phyloP scores from a whole-genome alignment of 2,797 vertebrate genomes.

The Sphenodon punctatus region DNA sequence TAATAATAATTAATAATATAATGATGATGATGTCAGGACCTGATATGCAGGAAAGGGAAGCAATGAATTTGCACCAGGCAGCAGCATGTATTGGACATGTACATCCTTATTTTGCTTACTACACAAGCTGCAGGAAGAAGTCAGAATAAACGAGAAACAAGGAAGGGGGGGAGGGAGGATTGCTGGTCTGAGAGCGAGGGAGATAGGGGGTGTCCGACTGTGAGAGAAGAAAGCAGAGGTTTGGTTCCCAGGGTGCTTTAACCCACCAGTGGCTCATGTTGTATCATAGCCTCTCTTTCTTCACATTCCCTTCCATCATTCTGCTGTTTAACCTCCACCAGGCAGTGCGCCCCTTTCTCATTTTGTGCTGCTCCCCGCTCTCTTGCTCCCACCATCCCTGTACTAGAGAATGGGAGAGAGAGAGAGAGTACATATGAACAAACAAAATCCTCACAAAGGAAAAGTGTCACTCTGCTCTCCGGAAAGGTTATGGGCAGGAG shows the following conservation, averaged over 20 bases:
- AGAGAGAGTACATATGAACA: conserved; percentile 27
- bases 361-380: background rate
- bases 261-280: too few species aligned
- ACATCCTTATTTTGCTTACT: background rate
- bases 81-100: background rate
- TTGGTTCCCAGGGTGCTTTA: too few species aligned
- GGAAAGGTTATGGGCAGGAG: conserved; percentile 32
- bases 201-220: background rate
- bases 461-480: conserved; percentile 13
- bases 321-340: background rate
- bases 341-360: background rate
- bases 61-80: background rate
- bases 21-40: background rate
- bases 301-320: background rate
- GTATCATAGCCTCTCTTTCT: background rate
- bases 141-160: background rate
- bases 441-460: conserved; percentile 40
- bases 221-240: background rate
- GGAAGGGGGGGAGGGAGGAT: background rate
- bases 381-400: conserved; percentile 5
- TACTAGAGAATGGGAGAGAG: conserved; percentile 26
- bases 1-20: too few species aligned
- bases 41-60: background rate
- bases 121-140: background rate
- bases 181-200: background rate